Evolutionary conservation across 1,140 invertebrate genomes (phyloP).

Genomic region (Prorops nasuta): DNA sequence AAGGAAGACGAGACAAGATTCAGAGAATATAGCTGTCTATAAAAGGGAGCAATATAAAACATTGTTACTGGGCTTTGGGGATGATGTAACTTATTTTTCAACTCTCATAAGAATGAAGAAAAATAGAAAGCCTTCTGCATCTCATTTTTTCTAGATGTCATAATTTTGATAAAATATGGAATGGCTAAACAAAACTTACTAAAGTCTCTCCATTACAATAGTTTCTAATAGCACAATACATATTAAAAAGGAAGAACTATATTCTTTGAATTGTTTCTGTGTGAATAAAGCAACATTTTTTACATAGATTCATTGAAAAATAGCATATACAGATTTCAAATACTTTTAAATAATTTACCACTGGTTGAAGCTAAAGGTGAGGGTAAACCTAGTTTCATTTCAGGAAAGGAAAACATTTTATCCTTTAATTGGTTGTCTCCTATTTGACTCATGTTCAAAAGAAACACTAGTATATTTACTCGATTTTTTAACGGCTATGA

Average conservation of each 20-base stretch:
- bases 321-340: neutral
- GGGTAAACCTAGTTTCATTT: constrained; percentile 38
- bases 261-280: neutral
- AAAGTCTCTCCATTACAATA: no score
- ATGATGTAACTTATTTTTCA: neutral
- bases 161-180: no score
- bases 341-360: constrained; percentile 25
- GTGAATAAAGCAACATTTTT: constrained; percentile 13
- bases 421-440: constrained; percentile 35
- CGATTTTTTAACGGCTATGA: constrained; percentile 43
- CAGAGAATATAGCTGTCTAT: neutral
- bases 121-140: no score
- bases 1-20: no score
- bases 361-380: constrained; percentile 43
- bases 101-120: no score
- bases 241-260: neutral
- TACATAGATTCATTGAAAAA: neutral
- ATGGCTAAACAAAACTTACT: no score
- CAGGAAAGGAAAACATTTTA: constrained; percentile 39
- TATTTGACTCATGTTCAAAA: constrained; percentile 39
- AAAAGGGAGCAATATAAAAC: no score
- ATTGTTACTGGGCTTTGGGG: neutral
- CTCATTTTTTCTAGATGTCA: no score
- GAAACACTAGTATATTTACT: constrained; percentile 40
- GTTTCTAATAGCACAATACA: no score